Conservation (phyloP, 2,113 vertebrate genomes). For the Ovibos moschatus region DNA sequence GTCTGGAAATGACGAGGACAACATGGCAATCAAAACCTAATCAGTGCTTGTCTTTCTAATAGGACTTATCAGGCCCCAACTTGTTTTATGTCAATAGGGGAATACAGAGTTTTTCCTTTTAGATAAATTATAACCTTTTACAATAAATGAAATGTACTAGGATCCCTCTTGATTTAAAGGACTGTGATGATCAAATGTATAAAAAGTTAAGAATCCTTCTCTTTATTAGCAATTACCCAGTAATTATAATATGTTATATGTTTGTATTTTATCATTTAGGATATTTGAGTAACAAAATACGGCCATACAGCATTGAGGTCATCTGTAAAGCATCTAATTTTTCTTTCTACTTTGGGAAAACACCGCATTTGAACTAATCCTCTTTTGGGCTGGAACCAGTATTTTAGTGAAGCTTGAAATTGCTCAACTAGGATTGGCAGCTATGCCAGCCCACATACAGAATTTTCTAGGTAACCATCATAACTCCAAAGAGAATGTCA, state of each 20-base stretch:
- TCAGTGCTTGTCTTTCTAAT: background rate
- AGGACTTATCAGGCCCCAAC: background rate
- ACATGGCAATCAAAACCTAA: background rate
- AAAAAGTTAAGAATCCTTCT: background rate
- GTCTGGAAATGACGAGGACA: conserved; percentile 22
- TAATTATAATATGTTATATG: background rate
- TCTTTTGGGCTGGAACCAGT: background rate
- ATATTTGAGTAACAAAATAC: background rate
- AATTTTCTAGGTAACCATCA: background rate
- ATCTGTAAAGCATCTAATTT: background rate
- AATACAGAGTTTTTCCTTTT: background rate
- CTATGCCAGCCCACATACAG: background rate
- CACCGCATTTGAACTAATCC: background rate
- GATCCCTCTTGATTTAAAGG: background rate
- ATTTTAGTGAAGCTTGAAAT: conserved; percentile 21
- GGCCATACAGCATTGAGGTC: background rate
- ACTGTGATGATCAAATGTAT: background rate
- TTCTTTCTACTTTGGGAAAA: background rate
- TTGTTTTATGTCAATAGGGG: background rate
- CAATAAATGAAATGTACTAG: background rate
- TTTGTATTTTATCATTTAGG: background rate
- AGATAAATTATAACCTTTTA: background rate
- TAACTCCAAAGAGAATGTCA: background rate
- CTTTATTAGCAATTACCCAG: background rate
- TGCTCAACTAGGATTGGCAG: background rate